Evolutionary conservation across 2,888 invertebrate species (phyloP).

Genomic region (Tinea trinotella): DNA sequence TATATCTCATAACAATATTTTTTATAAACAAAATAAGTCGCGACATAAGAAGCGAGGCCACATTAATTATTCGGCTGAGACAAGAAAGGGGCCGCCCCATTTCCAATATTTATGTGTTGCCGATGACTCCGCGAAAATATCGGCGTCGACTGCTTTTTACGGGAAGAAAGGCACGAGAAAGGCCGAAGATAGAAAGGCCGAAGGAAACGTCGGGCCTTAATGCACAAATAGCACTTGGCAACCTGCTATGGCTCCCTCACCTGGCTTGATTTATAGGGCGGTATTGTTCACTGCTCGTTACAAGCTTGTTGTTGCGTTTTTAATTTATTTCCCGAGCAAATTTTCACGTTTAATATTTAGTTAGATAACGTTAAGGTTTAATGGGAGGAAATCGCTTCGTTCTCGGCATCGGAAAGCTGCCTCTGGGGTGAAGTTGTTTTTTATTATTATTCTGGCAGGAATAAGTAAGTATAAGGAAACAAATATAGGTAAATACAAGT

Average conservation of each 20-base stretch:
- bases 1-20: constrained; percentile 36
- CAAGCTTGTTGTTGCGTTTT: constrained; percentile 72
- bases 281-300: constrained; percentile 67
- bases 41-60: constrained; percentile 60
- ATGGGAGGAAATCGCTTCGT: constrained; percentile 33
- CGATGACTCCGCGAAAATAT: constrained; percentile 71
- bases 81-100: constrained; percentile 70
- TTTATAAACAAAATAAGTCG: constrained; percentile 56
- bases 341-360: constrained; percentile 63
- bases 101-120: constrained; percentile 74
- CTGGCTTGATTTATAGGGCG: constrained; percentile 66
- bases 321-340: constrained; percentile 66
- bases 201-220: constrained; percentile 60
- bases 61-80: constrained; percentile 69
- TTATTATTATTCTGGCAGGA: neutral
- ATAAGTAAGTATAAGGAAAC: neutral
- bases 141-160: constrained; percentile 71
- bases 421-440: neutral
- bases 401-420: constrained; percentile 16
- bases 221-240: constrained; percentile 65
- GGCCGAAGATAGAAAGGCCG: constrained; percentile 36
- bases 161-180: constrained; percentile 67
- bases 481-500: too few relatives aligned
- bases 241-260: constrained; percentile 49
- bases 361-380: constrained; percentile 46